A percentile compares a stretch with the other conserved stretches of the same genome.
Conservation (phyloP, 2,797 vertebrate species). For the Mus minutoides region DNA sequence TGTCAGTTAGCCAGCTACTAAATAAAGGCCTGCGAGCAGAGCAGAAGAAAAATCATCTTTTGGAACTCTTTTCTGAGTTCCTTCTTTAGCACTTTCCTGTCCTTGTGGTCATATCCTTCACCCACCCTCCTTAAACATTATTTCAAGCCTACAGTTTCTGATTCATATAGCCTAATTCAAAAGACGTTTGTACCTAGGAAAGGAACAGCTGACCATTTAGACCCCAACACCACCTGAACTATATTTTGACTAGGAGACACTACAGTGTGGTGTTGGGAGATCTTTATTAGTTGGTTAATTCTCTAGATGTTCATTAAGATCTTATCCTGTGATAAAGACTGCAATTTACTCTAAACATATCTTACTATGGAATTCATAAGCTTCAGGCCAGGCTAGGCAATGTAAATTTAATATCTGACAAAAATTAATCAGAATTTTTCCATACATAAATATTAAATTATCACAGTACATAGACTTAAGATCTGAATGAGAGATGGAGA, state of each 20-base stretch:
- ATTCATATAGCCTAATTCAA: not conserved
- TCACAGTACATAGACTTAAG: not conserved
- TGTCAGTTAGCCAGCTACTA: not conserved
- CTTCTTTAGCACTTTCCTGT: not conserved
- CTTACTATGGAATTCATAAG: not conserved
- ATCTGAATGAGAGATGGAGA: not conserved
- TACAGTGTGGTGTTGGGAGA: not conserved
- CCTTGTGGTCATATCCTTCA: not conserved
- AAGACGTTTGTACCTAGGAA: not conserved
- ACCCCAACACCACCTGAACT: not conserved
- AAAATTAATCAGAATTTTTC: constrained; percentile 26
- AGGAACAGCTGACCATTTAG: too few species aligned
- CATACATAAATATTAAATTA: constrained; percentile 29
- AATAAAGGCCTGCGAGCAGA: not conserved
- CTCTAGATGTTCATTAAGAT: not conserved
- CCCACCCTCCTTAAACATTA: not conserved
- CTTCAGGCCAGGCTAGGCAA: not conserved
- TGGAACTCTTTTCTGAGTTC: not conserved
- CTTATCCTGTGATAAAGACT: not conserved
- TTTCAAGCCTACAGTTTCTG: too few species aligned
- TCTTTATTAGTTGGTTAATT: constrained; percentile 2
- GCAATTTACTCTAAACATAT: not conserved
- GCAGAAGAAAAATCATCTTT: not conserved
- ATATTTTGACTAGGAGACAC: not conserved
- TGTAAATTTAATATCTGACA: not conserved